These are phyloP conservation scores for Melitaea cinxia DNA, from an alignment of 1,140 invertebrate species.

Conservation along the genomic window DNA sequence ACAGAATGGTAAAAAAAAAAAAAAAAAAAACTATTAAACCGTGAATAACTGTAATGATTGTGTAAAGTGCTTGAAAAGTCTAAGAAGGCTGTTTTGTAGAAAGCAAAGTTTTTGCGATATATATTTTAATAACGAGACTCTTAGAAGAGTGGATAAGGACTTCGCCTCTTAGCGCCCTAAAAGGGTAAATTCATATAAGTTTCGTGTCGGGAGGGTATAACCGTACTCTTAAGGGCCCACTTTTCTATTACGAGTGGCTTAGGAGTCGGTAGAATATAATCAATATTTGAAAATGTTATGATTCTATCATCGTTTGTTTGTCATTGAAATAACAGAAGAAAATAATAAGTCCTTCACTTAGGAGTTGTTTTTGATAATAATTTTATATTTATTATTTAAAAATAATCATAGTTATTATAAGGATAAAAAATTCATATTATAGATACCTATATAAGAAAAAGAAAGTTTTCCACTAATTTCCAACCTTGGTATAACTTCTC, in stretches of 20 bases:
- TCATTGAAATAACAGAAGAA: neutral
- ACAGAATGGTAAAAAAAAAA: too few species aligned
- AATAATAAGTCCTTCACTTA: too few species aligned
- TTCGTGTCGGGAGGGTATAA: conserved; percentile 18
- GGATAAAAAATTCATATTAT: too few species aligned
- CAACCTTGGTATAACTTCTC: too few species aligned
- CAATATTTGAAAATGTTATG: conserved; percentile 27
- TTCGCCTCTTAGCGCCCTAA: conserved; percentile 21
- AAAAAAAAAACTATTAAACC: neutral
- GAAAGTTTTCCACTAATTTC: too few species aligned
- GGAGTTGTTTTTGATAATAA: too few species aligned
- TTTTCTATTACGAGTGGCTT: neutral
- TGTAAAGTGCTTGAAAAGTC: neutral
- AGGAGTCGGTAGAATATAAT: conserved; percentile 7
- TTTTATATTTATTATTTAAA: too few species aligned
- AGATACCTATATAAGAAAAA: too few species aligned
- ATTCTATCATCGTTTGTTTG: neutral
- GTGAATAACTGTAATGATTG: neutral
- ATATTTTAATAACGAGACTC: conserved; percentile 13
- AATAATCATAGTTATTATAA: too few species aligned
- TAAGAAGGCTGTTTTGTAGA: neutral
- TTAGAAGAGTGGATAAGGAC: conserved; percentile 18
- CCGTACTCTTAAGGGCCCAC: conserved; percentile 1
- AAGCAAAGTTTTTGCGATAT: neutral
- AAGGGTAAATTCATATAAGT: conserved; percentile 19